These are phyloP conservation scores for Ammospiza nelsoni DNA, from an alignment of 2,113 vertebrate species.

Conservation along the genomic window DNA sequence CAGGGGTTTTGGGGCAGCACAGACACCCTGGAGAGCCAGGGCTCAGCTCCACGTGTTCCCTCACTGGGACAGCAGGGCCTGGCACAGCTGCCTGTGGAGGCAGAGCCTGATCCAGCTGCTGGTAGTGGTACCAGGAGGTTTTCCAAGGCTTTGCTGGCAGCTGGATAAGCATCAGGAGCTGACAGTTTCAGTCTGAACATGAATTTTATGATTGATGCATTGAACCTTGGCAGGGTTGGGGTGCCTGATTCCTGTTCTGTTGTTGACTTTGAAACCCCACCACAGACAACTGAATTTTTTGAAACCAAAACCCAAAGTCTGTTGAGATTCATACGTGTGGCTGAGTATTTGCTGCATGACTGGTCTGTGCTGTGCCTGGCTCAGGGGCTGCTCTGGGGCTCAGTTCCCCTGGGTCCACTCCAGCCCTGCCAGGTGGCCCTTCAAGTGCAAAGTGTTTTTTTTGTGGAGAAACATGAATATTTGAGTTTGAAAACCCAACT, in stretches of 20 bases:
- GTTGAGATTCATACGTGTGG: background rate
- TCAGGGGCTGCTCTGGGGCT: background rate
- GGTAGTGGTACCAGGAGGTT: background rate
- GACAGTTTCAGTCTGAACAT: background rate
- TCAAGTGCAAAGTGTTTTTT: background rate
- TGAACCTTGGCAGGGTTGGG: background rate
- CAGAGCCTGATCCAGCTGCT: background rate
- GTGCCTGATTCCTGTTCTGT: rapidly evolving
- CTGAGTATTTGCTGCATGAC: background rate
- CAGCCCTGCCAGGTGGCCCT: background rate
- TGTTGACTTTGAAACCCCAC: background rate
- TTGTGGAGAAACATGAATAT: background rate
- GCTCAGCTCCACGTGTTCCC: background rate
- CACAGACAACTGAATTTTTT: background rate
- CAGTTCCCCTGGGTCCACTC: background rate
- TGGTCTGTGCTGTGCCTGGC: background rate
- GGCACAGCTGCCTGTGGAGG: background rate
- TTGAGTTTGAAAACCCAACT: background rate
- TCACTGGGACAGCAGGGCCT: background rate
- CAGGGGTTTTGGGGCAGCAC: background rate
- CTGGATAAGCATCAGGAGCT: background rate
- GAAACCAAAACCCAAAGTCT: background rate
- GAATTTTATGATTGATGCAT: background rate
- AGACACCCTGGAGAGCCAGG: background rate
- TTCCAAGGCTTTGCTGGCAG: background rate